These are phyloP conservation scores for Leptinotarsa tumamoca DNA, from an alignment of 2,888 invertebrate species.

Conservation along the genomic window DNA sequence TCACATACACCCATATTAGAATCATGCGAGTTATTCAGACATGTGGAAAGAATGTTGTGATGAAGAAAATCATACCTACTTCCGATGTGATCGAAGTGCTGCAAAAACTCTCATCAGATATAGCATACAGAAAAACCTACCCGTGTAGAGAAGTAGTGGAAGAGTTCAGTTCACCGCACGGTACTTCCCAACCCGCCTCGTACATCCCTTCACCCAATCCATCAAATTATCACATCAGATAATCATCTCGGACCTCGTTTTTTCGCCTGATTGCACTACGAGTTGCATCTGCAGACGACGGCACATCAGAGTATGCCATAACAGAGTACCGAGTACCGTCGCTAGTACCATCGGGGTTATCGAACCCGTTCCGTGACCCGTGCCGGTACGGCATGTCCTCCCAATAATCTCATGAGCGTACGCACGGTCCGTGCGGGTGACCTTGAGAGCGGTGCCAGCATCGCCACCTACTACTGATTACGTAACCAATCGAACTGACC, in stretches of 20 bases:
- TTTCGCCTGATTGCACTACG: conserved; percentile 15
- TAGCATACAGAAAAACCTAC: too few relatives aligned
- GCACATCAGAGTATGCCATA: conserved; percentile 14
- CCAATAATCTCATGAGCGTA: conserved; percentile 13
- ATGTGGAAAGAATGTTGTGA: too few relatives aligned
- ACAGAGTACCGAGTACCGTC: conserved; percentile 3
- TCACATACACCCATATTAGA: too few relatives aligned
- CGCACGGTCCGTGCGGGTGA: conserved; percentile 46
- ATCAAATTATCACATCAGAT: conserved; percentile 19
- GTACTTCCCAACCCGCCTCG: neutral
- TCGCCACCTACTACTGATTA: conserved; percentile 57
- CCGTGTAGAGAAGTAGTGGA: too few relatives aligned
- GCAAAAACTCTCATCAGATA: too few relatives aligned
- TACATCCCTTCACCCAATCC: conserved; percentile 13
- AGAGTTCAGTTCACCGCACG: neutral
- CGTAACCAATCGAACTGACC: conserved; percentile 56
- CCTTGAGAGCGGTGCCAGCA: conserved; percentile 60
- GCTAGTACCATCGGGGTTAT: conserved; percentile 5
- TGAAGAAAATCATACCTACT: too few relatives aligned
- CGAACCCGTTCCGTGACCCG: conserved; percentile 13
- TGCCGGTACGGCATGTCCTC: conserved; percentile 17
- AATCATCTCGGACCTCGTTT: conserved; percentile 11
- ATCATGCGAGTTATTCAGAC: too few relatives aligned
- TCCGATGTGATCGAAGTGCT: too few relatives aligned
- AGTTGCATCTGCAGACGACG: conserved; percentile 3